Evolutionary conservation across 2,113 vertebrate genomes (phyloP).

Genomic region (Percopsis transmontana): DNA sequence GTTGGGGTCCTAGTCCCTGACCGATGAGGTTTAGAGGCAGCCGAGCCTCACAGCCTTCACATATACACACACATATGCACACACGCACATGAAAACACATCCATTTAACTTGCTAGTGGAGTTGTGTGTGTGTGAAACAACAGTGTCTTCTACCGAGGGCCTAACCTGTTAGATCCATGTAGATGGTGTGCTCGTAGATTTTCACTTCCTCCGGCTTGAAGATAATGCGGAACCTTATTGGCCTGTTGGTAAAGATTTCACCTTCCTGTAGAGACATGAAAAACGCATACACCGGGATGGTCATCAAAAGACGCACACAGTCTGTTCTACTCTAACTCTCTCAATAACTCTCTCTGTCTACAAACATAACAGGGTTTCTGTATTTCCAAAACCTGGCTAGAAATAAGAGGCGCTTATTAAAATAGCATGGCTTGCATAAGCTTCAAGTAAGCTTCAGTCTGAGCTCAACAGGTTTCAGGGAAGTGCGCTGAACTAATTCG

Average conservation of each 20-base stretch:
- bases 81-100: background rate
- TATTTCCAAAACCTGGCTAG: too few relatives aligned
- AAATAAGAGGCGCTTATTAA: too few relatives aligned
- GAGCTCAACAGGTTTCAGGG: too few relatives aligned
- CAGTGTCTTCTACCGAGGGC: background rate
- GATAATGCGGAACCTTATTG: slow-evolving; percentile 75
- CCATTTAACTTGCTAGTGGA: background rate
- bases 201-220: slow-evolving; percentile 83
- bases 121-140: background rate
- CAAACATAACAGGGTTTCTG: too few relatives aligned
- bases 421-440: too few relatives aligned
- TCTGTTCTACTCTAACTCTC: too few relatives aligned
- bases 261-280: slow-evolving; percentile 77
- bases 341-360: too few relatives aligned
- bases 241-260: slow-evolving; percentile 83
- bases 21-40: slow-evolving; percentile 82
- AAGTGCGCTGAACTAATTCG: too few relatives aligned
- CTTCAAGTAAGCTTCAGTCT: too few relatives aligned
- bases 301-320: too few relatives aligned
- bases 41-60: slow-evolving; percentile 78
- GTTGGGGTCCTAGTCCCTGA: slow-evolving; percentile 82
- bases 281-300: background rate
- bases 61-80: slow-evolving; percentile 17
- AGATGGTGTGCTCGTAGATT: slow-evolving; percentile 80
- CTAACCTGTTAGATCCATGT: slow-evolving; percentile 87